Conservation (phyloP, 2,113 vertebrate species). For the Carassius gibelio region DNA sequence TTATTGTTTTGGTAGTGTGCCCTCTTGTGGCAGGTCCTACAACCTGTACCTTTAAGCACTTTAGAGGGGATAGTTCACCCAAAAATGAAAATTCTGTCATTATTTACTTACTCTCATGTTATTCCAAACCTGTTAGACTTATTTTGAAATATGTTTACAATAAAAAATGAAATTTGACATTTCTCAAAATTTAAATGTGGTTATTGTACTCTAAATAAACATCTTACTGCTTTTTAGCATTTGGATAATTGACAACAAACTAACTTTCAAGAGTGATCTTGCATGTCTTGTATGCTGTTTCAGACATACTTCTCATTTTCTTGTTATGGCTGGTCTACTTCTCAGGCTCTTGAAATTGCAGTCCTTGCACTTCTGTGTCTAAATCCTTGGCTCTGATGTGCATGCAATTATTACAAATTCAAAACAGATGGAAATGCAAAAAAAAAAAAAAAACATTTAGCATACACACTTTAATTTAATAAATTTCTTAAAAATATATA, state of each 20-base stretch:
- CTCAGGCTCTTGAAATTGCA: conserved; percentile 19
- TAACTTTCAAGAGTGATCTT: background rate
- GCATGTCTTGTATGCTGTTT: background rate
- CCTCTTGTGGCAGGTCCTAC: too few relatives aligned
- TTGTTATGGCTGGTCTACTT: background rate
- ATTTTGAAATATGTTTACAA: background rate
- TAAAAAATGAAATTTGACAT: background rate
- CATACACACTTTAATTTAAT: background rate
- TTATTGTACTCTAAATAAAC: background rate
- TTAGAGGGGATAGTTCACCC: background rate
- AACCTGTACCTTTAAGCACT: background rate
- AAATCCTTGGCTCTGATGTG: conserved; percentile 9
- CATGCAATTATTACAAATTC: background rate
- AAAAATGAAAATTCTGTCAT: background rate
- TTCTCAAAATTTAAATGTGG: background rate
- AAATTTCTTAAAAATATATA: too few relatives aligned
- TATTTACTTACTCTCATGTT: background rate
- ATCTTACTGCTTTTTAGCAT: background rate
- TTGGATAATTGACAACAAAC: background rate
- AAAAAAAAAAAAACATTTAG: background rate
- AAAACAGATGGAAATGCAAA: conserved; percentile 5
- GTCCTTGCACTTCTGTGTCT: background rate
- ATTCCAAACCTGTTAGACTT: background rate
- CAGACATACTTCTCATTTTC: background rate
- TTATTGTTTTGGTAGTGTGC: too few relatives aligned